Percentiles rank a stretch among this genome's conserved stretches.
These are phyloP conservation scores for Nemotelus nigrinus DNA, from an alignment of 2,888 invertebrate species.

Conservation along the genomic window DNA sequence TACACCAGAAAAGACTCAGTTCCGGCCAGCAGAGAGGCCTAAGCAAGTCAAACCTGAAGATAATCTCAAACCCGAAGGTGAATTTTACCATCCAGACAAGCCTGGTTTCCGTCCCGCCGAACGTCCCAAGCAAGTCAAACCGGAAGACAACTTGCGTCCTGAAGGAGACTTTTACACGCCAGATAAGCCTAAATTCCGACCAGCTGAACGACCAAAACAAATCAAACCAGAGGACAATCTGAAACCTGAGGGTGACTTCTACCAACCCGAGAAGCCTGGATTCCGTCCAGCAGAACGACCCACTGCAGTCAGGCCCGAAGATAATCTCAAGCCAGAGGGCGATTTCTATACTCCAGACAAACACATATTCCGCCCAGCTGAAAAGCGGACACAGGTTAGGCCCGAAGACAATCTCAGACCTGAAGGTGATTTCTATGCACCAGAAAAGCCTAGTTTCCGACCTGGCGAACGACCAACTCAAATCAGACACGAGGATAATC, in stretches of 20 bases:
- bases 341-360: constrained; percentile 66
- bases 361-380: constrained; percentile 63
- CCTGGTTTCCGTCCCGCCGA: constrained; percentile 68
- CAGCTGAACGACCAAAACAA: constrained; percentile 60
- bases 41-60: constrained; percentile 63
- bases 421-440: constrained; percentile 69
- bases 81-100: constrained; percentile 62
- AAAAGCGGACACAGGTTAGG: constrained; percentile 62
- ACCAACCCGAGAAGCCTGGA: constrained; percentile 63
- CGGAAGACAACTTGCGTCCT: constrained; percentile 66
- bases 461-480: constrained; percentile 63
- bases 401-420: constrained; percentile 67
- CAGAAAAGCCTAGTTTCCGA: constrained; percentile 60
- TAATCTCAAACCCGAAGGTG: constrained; percentile 67
- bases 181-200: constrained; percentile 67
- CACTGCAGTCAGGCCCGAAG: constrained; percentile 59
- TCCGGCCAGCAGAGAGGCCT: constrained; percentile 65
- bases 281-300: constrained; percentile 66
- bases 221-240: constrained; percentile 67
- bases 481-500: constrained; percentile 65
- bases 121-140: constrained; percentile 61
- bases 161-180: constrained; percentile 68
- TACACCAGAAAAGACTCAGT: constrained; percentile 64
- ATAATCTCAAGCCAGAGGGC: constrained; percentile 67
- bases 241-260: constrained; percentile 69